phyloP scores from a whole-genome alignment of 2,113 vertebrate genomes.

The Perca fluviatilis region DNA sequence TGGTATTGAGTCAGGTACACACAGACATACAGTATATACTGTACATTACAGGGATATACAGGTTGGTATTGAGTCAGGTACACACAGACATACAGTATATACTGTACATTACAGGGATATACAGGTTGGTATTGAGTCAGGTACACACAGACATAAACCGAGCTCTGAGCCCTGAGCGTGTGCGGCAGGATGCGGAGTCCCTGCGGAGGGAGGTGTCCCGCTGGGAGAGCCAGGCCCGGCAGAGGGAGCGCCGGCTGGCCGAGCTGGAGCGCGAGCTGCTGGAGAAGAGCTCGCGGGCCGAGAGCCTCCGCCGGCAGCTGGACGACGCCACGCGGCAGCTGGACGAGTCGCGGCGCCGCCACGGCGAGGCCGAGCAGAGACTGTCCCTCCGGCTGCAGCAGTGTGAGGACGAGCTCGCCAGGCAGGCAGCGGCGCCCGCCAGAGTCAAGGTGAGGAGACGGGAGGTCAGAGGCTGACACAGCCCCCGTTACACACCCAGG shows the following conservation, averaged over 20 bases:
- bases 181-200: slow-evolving; percentile 62
- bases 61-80: too few relatives aligned
- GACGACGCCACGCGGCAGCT: slow-evolving; percentile 86
- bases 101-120: too few relatives aligned
- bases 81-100: too few relatives aligned
- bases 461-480: background rate
- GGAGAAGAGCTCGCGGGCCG: slow-evolving; percentile 81
- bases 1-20: too few relatives aligned
- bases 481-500: too few relatives aligned
- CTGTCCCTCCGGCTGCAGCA: slow-evolving; percentile 87
- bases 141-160: too few relatives aligned
- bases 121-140: too few relatives aligned
- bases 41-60: too few relatives aligned
- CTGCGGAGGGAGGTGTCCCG: slow-evolving; percentile 69
- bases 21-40: too few relatives aligned
- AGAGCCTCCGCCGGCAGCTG: slow-evolving; percentile 86
- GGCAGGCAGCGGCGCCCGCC: slow-evolving; percentile 84
- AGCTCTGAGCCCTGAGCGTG: too few relatives aligned
- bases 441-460: slow-evolving; percentile 87
- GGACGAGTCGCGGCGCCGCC: slow-evolving; percentile 86
- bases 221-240: slow-evolving; percentile 82
- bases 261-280: slow-evolving; percentile 87
- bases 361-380: slow-evolving; percentile 85
- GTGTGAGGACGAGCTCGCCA: slow-evolving; percentile 88
- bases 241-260: slow-evolving; percentile 84